Percentiles rank a stretch among this genome's conserved stretches.
Conservation (phyloP, 2,797 vertebrate species). For the Gobionotothen gibberifrons region DNA sequence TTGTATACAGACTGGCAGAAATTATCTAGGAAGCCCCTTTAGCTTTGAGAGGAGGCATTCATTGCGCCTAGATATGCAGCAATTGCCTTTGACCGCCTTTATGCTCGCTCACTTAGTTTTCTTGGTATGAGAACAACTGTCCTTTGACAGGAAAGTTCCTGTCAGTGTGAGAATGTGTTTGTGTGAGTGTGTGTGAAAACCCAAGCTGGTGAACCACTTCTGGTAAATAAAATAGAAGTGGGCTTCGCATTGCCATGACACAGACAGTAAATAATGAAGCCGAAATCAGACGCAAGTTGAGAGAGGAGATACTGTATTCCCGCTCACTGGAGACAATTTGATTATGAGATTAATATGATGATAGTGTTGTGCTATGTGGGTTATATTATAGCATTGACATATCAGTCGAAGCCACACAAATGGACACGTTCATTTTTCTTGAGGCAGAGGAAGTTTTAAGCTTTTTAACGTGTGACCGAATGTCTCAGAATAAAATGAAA, state of each 20-base stretch:
- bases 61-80: slow-evolving; percentile 7
- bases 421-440: not conserved
- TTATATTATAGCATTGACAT: slow-evolving; percentile 1
- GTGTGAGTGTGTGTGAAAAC: slow-evolving; percentile 56
- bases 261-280: slow-evolving; percentile 44
- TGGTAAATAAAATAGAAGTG: slow-evolving; percentile 72
- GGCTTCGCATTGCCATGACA: slow-evolving; percentile 44
- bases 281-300: slow-evolving; percentile 44
- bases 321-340: slow-evolving; percentile 31
- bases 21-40: not conserved
- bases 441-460: not conserved
- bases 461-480: not conserved
- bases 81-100: slow-evolving; percentile 36
- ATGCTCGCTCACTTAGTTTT: slow-evolving; percentile 37
- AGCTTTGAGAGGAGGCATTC: slow-evolving; percentile 3
- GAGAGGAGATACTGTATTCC: slow-evolving; percentile 31
- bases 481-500: not conserved
- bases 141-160: slow-evolving; percentile 67
- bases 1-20: not conserved
- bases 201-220: slow-evolving; percentile 71
- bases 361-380: slow-evolving; percentile 13
- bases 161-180: slow-evolving; percentile 3
- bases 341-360: slow-evolving; percentile 37
- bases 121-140: slow-evolving; percentile 44
- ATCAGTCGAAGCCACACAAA: not conserved